A percentile compares a stretch with the other conserved stretches of the same genome.
Conservation (phyloP, 2,888 invertebrate species). For the Synergus umbraculus region DNA sequence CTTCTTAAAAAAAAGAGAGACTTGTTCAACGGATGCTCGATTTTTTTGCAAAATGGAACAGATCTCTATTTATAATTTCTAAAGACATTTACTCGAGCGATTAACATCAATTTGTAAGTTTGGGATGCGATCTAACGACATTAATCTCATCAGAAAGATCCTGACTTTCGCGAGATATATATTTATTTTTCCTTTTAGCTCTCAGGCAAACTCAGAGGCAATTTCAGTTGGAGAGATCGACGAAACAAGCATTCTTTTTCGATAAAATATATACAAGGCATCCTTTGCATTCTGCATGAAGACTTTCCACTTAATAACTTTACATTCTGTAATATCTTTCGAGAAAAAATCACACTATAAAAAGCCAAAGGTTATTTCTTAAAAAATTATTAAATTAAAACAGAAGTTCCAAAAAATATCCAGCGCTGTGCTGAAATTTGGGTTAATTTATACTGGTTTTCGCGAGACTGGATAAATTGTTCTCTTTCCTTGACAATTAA, state of each 20-base stretch:
- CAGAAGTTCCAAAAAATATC: not conserved
- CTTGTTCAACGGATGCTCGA: not conserved
- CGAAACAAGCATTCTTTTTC: not conserved
- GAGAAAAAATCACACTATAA: too few species aligned
- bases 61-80: too few species aligned
- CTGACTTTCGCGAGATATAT: not conserved
- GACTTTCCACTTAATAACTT: not conserved
- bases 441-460: slow-evolving; percentile 16
- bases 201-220: not conserved
- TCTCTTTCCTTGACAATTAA: slow-evolving; percentile 15
- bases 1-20: not conserved
- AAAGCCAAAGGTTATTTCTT: too few species aligned
- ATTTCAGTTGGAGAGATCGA: not conserved
- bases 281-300: not conserved
- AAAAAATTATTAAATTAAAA: too few species aligned
- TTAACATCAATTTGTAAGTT: not conserved
- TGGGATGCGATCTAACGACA: not conserved
- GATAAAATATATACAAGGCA: not conserved
- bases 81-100: not conserved
- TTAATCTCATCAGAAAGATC: not conserved
- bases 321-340: not conserved
- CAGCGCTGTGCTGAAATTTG: not conserved
- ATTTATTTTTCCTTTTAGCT: not conserved
- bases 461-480: not conserved
- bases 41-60: not conserved